Percentiles rank a stretch among this genome's conserved stretches.
Conservation (phyloP, 2,113 vertebrate genomes). For the Hymenochirus boettgeri region DNA sequence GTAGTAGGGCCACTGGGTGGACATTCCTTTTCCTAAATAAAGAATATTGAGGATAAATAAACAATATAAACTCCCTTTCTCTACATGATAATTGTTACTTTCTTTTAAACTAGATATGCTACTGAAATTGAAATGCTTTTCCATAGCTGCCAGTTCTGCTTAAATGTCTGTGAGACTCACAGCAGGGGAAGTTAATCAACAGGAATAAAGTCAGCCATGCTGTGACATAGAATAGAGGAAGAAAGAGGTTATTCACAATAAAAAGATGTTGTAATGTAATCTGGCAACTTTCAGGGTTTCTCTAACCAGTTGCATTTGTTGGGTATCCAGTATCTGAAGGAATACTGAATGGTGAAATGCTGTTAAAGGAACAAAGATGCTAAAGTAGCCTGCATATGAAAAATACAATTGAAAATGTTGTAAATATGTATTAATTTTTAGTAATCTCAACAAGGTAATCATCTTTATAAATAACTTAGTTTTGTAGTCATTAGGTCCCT, state of each 20-base stretch:
- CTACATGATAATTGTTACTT: constrained; percentile 4
- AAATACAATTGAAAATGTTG: too few relatives aligned
- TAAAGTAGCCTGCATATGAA: neutral
- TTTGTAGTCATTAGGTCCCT: too few relatives aligned
- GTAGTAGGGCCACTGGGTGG: too few relatives aligned
- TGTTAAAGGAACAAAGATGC: neutral
- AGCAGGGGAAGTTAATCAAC: constrained; percentile 32
- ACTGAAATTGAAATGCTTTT: constrained; percentile 16
- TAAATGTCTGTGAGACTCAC: constrained; percentile 23
- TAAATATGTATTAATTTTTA: too few relatives aligned
- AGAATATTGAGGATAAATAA: neutral
- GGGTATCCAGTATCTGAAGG: neutral
- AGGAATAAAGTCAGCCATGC: constrained; percentile 28
- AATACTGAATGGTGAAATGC: neutral
- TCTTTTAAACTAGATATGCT: constrained; percentile 9
- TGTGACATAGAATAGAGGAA: constrained; percentile 15
- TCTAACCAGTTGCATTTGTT: neutral
- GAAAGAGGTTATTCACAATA: constrained; percentile 20
- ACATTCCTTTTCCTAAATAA: neutral
- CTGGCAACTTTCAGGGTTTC: constrained; percentile 1
- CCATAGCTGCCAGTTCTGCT: constrained; percentile 8
- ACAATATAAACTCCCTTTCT: neutral
- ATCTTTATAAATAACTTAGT: too few relatives aligned
- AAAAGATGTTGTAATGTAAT: constrained; percentile 16
- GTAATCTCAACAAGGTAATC: too few relatives aligned